Evolutionary conservation across 2,113 vertebrate genomes (phyloP), one percentile per base, ranked within the genome.

Genomic region (Procavia capensis): DNA sequence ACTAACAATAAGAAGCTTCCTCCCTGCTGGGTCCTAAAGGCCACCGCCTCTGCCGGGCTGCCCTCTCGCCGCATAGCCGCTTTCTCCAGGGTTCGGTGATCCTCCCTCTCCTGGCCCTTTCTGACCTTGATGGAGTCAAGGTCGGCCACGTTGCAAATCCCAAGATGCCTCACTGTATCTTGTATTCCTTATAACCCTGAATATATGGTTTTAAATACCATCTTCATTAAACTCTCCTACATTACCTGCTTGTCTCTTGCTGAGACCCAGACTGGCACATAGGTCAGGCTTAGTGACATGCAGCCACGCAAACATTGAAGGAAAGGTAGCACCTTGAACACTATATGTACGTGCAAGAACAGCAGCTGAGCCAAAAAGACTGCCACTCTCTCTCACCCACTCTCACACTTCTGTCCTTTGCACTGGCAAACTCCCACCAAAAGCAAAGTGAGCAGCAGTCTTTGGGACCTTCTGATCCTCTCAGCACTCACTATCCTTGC

Each of bases 181-280:
- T 34, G 8, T 63, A 66, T 80, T 86, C 85, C 43, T 85, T 72
- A 82, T 72, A 82, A 47, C 22, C 66, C 50, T 70, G 8, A 80
- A 57, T 31, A 47, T 75, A 76, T 1, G 24, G 57, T 79, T 85
- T 93, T 74, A 80, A 76, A 86, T 9, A 41, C 9, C 36, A 19
- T 45, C 76, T 87, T 90, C 64, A 50, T 36, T 81, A 61, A 89
- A 72, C n/a, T 43, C n/a, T 90, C 59, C 34, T 78, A 89, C 61
- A 36, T 86, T 81, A 57, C 36, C n/a, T 34, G 17, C 66, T 7
- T 75, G 16, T 47, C 95, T 82, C 79, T 74, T 88, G 25, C 31
- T 83, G 64, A 47, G 41, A 75, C 31, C 61, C 39, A 74, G 61
- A 27, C 19, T 63, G 84, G 86, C 50, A 75, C 11, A 63, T 16